Conservation (phyloP, 2,113 vertebrate genomes). For the Cololabis saira region DNA sequence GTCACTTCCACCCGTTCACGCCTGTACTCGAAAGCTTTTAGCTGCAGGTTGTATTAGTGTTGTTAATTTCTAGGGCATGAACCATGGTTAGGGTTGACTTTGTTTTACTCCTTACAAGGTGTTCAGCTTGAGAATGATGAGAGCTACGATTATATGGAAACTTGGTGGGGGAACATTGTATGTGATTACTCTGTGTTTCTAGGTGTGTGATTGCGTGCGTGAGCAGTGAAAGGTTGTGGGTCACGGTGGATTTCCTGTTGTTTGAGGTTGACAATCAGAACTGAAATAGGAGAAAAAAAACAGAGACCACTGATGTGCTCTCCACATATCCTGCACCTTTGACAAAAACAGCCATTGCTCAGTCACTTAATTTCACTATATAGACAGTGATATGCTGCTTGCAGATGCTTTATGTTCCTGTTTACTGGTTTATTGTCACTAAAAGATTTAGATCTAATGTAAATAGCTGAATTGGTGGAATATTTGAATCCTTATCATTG, state of each 20-base stretch:
- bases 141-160: conserved; percentile 13
- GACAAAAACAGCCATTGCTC: conserved; percentile 7
- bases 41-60: background rate
- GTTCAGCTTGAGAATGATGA: background rate
- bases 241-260: conserved; percentile 79
- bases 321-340: conserved; percentile 1
- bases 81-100: too few relatives aligned
- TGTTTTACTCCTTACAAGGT: background rate
- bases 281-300: conserved; percentile 58
- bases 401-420: background rate
- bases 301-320: conserved; percentile 59
- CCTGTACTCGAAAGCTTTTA: background rate
- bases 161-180: background rate
- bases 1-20: background rate
- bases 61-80: background rate
- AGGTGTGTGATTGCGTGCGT: conserved; percentile 27
- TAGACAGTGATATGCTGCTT: too few relatives aligned
- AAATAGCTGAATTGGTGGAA: background rate
- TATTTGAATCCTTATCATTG: background rate
- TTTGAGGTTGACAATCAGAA: conserved; percentile 78
- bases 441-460: background rate
- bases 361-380: background rate
- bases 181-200: conserved; percentile 14
- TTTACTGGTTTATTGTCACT: background rate
- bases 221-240: conserved; percentile 76